Base-by-base conservation (phyloP, 2,797 vertebrate genomes). In the Rachycentron canadum region DNA sequence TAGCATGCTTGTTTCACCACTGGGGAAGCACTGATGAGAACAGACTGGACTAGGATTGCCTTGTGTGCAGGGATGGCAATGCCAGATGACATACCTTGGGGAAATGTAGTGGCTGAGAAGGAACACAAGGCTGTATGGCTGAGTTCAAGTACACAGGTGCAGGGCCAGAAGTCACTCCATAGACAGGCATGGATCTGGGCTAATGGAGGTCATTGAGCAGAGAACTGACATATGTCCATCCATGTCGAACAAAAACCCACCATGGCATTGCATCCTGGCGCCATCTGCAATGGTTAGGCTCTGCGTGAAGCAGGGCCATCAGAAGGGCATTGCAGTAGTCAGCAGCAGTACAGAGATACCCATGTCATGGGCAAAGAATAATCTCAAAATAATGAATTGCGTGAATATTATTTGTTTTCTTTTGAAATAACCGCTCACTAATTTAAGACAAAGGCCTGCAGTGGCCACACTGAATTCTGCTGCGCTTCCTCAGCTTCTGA, bases 211-310 rank as follows among this genome's bases (percentile, higher is more conserved):
- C 21, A 57, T 25, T 59, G 30, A 36, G 53, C 50, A 53, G 23
- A 14, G 23, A 23, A 68, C 25, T 69, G 26, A 45, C 67, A 25
- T 38, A 13, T 55, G 67, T 6, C 53, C 11, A 32, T 69, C 23
- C 47, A 23, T 26, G 53, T 23, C 58, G 26, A 69, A 45, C 1
- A 26, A 59, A 69, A 49, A 59, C 28, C 32, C 11, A 1, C 43
- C 56, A 25, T 26, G n/a, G n/a, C n/a, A n/a, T n/a, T 25, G 13
- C 26, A 34, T 36, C 52, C 62, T 50, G n/a, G 49, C n/a, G 5
- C n/a, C 47, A 50, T 50, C 23, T 23, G 32, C 14, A 21, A 36
- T 34, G 32, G 32, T 58, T 36, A 5, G 5, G 7, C 32, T 21
- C 19, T 1, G 30, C 32, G 21, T 36, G 56, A 56, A n/a, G 4